A percentile compares a stretch with the other conserved stretches of the same genome.
phyloP scores from a whole-genome alignment of 1,140 invertebrate species.

The Nylanderia fulva region DNA sequence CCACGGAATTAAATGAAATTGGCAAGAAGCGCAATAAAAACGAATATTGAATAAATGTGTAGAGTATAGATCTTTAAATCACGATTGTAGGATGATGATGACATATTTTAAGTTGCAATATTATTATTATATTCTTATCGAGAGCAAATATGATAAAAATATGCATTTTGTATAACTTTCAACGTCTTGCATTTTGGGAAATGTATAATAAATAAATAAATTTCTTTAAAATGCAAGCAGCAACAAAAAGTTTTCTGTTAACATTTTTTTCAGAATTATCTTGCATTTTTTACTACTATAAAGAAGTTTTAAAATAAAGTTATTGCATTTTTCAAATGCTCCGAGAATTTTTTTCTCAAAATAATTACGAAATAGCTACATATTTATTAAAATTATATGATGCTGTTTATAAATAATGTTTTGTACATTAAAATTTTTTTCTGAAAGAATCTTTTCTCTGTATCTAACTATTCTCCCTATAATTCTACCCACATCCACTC shows the following conservation, averaged over 20 bases:
- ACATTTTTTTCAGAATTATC: not conserved
- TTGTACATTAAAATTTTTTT: no score
- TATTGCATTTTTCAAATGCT: not conserved
- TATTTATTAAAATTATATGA: not conserved
- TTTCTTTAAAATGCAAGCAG: no score
- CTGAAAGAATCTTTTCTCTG: not conserved
- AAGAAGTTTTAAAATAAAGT: not conserved
- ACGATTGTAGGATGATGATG: not conserved
- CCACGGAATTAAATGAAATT: conserved; percentile 13
- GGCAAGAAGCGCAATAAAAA: not conserved
- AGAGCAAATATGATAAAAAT: not conserved
- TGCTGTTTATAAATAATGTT: not conserved
- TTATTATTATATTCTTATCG: not conserved
- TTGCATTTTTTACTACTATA: not conserved
- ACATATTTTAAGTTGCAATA: not conserved
- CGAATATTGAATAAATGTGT: not conserved
- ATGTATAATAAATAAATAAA: no score
- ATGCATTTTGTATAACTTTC: not conserved
- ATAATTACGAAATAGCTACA: not conserved
- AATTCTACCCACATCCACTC: not conserved
- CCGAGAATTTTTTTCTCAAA: not conserved
- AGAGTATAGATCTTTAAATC: not conserved
- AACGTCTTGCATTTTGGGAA: not conserved
- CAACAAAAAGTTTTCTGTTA: no score
- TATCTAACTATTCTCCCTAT: not conserved